These are phyloP conservation scores for Notarius lentiginosus DNA, from an alignment of 2,113 vertebrate species.

Conservation along the genomic window DNA sequence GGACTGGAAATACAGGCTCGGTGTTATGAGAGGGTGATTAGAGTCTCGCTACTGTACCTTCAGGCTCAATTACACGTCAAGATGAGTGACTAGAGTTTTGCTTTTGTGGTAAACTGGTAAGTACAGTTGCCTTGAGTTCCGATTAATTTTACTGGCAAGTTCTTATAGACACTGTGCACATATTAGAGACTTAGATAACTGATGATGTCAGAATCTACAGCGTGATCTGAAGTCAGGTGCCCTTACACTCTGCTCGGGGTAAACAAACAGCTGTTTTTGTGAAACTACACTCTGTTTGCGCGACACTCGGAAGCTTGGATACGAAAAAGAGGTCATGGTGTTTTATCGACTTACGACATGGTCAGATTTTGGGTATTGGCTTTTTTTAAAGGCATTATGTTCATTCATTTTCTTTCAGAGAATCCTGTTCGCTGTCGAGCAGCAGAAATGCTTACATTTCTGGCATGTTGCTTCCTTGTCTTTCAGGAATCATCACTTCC, in stretches of 20 bases:
- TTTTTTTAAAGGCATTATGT: background rate
- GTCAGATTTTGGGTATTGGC: background rate
- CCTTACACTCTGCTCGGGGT: background rate
- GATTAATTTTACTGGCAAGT: background rate
- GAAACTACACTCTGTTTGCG: too few relatives aligned
- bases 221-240: background rate
- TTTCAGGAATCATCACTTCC: background rate
- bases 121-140: background rate
- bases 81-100: constrained; percentile 10
- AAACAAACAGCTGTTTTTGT: background rate
- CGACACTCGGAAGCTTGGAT: background rate
- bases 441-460: background rate
- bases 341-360: background rate
- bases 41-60: constrained; percentile 13
- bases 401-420: background rate
- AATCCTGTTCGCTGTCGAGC: background rate
- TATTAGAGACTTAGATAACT: background rate
- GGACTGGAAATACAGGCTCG: constrained; percentile 47
- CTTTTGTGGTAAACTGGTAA: background rate
- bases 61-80: background rate
- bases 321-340: background rate
- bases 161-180: background rate
- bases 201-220: background rate
- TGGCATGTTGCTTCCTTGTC: background rate
- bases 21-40: constrained; percentile 15